Evolutionary conservation across 1,140 invertebrate genomes (phyloP), one percentile per base, ranked within the genome.

Genomic region (Hycleus phaleratus): DNA sequence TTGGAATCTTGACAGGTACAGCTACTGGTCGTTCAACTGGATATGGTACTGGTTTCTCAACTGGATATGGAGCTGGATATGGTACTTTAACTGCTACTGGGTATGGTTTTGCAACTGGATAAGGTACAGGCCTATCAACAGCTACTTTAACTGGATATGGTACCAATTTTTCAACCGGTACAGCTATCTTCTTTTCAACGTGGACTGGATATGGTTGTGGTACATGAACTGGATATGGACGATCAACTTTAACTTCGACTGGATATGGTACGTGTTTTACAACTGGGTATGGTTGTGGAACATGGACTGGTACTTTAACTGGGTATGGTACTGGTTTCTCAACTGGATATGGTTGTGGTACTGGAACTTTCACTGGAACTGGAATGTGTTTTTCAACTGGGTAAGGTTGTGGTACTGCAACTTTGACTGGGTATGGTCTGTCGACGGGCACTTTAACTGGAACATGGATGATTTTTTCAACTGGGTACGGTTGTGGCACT

Each of bases 271-370:
- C 81, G 25, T 76, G 76, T 66, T 83, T 86, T 64, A 85, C 81
- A 11, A 86, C 81, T 61, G 84, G 81, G 71, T 84, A 83, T 3
- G 75, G 74, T 56, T 72, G 63, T 40, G 82, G 84, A 12, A 87
- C 80, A 49, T 84, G 84, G 56, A 86, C 77, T 18, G 77, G 76
- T 26, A 80, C 81, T 66, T 85, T 81, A 3, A 85, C 83, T 40
- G 81, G 80, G 57, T 78, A 76, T 45, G 79, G 82, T 39, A 81
- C 74, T 26, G 77, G 81, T 60, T 84, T 86, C 65, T 84, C 82
- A 25, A 88, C 86, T 39, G 85, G 84, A 73, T 86, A 86, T 3
- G 86, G 86, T 64, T 82, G 82, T 62, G 86, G 85, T 54, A 87
- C 85, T 62, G 77, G 81, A 39, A 88, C 85, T 74, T 83, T 84